Conservation (phyloP, 2,797 vertebrate species). For the Lemur catta region DNA sequence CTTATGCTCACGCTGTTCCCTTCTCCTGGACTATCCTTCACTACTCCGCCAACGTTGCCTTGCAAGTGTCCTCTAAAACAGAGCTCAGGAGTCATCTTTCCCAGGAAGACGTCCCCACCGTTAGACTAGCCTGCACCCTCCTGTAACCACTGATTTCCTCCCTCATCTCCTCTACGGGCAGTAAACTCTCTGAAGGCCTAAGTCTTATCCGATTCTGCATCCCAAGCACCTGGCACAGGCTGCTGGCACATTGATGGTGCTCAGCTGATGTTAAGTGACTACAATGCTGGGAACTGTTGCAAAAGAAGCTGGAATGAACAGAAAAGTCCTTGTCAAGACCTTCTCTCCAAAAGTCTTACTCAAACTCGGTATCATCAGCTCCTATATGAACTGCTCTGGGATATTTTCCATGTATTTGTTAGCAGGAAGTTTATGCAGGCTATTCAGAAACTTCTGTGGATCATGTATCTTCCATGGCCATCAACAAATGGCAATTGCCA, state of each 20-base stretch:
- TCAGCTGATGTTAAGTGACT: not conserved
- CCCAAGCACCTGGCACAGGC: not conserved
- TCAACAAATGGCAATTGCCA: not conserved
- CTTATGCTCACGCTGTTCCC: accelerated
- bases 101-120: not conserved
- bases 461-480: not conserved
- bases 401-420: not conserved
- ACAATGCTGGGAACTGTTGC: not conserved
- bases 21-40: not conserved
- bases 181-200: not conserved
- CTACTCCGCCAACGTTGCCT: not conserved
- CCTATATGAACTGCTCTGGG: not conserved
- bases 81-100: not conserved
- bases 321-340: not conserved
- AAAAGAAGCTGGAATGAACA: not conserved
- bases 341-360: not conserved
- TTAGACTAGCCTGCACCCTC: not conserved
- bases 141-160: not conserved
- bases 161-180: not conserved
- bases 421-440: not conserved
- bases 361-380: not conserved
- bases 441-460: not conserved
- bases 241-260: not conserved
- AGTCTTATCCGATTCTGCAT: not conserved
- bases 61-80: not conserved